Conservation (phyloP, 2,113 vertebrate species). For the Emberiza fucata region DNA sequence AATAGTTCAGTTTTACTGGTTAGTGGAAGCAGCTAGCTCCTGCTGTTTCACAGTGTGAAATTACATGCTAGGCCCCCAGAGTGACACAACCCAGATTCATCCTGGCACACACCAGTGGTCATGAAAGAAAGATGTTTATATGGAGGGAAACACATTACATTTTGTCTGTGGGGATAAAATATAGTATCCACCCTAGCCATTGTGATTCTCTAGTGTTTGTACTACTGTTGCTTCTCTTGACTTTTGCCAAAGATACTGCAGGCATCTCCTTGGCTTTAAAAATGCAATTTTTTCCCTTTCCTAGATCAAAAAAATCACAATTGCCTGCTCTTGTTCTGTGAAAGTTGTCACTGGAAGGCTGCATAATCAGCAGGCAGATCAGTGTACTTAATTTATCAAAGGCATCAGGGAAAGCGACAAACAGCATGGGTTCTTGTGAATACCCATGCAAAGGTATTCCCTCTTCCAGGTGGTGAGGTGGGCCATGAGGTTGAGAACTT, state of each 20-base stretch:
- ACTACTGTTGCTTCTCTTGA: not conserved
- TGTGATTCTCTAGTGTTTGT: not conserved
- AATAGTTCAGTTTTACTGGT: constrained; percentile 52
- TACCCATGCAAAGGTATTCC: not conserved
- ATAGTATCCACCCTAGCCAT: not conserved
- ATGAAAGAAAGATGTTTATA: constrained; percentile 14
- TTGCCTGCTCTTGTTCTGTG: not conserved
- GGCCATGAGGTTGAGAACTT: not conserved
- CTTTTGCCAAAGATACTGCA: not conserved
- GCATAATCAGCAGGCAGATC: not conserved
- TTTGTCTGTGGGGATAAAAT: not conserved
- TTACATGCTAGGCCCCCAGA: constrained; percentile 5
- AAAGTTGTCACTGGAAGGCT: not conserved
- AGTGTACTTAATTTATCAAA: not conserved
- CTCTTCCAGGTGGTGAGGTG: not conserved
- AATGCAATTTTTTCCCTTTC: not conserved
- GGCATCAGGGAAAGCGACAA: not conserved
- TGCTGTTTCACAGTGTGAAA: constrained; percentile 27
- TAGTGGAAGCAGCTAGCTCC: not conserved
- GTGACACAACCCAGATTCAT: constrained; percentile 50
- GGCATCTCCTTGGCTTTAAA: not conserved
- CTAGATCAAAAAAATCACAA: not conserved
- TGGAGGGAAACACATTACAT: not conserved
- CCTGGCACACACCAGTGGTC: constrained; percentile 3
- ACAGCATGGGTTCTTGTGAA: not conserved